phyloP scores from a whole-genome alignment of 2,797 vertebrate genomes.

The Hoplostethus mediterraneus region DNA sequence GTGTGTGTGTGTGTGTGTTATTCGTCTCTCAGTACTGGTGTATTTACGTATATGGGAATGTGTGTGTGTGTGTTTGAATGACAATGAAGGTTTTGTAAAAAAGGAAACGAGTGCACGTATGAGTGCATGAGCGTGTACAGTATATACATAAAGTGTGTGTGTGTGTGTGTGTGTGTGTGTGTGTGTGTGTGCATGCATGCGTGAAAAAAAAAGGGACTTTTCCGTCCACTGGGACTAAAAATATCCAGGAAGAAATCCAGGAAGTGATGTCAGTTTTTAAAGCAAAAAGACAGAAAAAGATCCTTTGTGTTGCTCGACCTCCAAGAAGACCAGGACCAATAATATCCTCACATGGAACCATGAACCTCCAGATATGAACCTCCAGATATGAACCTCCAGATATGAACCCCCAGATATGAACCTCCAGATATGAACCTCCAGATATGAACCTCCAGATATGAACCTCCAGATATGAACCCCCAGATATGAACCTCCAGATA shows the following conservation, averaged over 20 bases:
- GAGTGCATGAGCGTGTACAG: too few species aligned
- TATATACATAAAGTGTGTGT: neutral
- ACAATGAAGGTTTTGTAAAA: too few species aligned
- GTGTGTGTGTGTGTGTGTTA: constrained; percentile 14
- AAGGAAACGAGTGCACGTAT: too few species aligned
- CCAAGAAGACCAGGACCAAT: neutral
- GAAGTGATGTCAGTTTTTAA: neutral
- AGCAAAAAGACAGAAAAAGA: neutral
- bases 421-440: too few species aligned
- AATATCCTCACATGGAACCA: neutral
- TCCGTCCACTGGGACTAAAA: constrained; percentile 26
- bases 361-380: too few species aligned
- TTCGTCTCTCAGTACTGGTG: neutral
- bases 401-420: too few species aligned
- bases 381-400: too few species aligned
- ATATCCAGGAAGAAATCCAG: constrained; percentile 3
- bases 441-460: too few species aligned
- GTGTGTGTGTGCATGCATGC: neutral
- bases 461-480: too few species aligned
- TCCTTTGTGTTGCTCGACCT: neutral
- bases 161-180: neutral
- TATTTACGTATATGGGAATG: too few species aligned
- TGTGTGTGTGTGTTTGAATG: too few species aligned
- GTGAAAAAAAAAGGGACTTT: constrained; percentile 10
- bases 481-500: too few species aligned